A percentile compares a stretch with the other conserved stretches of the same genome.
phyloP scores from a whole-genome alignment of 92 coral and sea anemone species.

The Zoanthus sociatus region DNA sequence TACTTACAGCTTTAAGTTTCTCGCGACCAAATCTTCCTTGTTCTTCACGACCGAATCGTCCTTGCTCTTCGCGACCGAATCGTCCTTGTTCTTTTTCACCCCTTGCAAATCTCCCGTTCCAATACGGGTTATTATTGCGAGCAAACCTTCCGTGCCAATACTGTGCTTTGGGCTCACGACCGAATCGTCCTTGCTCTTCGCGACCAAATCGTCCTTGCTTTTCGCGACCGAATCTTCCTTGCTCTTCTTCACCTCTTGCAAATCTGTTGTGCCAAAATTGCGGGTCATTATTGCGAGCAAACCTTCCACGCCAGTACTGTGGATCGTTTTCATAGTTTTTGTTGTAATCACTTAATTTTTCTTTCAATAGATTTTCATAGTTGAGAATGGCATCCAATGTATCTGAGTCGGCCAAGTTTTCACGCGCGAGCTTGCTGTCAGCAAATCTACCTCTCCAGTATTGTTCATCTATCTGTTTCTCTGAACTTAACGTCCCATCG shows the following conservation, averaged over 20 bases:
- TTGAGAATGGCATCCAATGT: not conserved
- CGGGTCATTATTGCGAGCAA: slow-evolving; percentile 8
- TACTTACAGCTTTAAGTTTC: not conserved
- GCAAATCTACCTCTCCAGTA: slow-evolving; percentile 29
- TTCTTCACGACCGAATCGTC: slow-evolving; percentile 37
- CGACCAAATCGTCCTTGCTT: slow-evolving; percentile 38
- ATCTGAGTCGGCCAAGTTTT: not conserved
- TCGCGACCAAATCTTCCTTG: slow-evolving; percentile 46
- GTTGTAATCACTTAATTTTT: too few relatives aligned
- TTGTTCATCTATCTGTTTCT: not conserved
- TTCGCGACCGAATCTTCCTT: slow-evolving; percentile 36
- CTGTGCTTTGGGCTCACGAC: slow-evolving; percentile 16
- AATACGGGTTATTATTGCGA: slow-evolving; percentile 4
- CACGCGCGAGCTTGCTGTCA: slow-evolving; percentile 26
- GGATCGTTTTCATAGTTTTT: not conserved
- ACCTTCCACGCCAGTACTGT: slow-evolving; percentile 25
- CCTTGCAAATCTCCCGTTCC: slow-evolving; percentile 31
- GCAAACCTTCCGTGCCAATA: slow-evolving; percentile 35
- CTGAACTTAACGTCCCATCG: not conserved
- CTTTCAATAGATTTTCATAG: not conserved
- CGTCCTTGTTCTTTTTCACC: slow-evolving; percentile 29
- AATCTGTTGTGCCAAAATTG: slow-evolving; percentile 34
- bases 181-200: slow-evolving; percentile 30
- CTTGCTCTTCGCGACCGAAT: slow-evolving; percentile 43
- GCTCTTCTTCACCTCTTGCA: not conserved